Base-by-base conservation (phyloP, 2,113 vertebrate genomes). In the Eulemur rufifrons region DNA sequence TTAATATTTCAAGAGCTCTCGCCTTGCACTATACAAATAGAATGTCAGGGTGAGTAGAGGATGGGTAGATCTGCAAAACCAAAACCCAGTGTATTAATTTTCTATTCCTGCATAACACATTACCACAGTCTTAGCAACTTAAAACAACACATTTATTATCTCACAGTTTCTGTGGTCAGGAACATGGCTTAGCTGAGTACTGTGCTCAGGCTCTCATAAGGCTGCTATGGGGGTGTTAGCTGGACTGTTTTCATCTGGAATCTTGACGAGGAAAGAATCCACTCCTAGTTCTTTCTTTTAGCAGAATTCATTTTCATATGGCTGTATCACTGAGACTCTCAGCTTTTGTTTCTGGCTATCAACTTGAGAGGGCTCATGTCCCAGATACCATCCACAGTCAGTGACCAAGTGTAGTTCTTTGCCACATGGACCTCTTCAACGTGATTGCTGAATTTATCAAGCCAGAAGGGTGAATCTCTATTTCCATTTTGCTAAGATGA, bases 361-460 rank as follows among this genome's bases (percentile, higher is more conserved):
- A 37, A 13, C 5, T 6, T 17, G 6, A 82, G 66, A 2, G 1
- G 0, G 10, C 5, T 7, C 15, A 9, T 71, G 32, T 45, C 12
- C 29, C 23, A 5, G 32, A 69, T n/a, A 32, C 12, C 20, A 73
- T 9, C 17, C 21, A 34, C 27, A 45, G 14, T 13, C 54, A 54
- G 11, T 34, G 25, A 39, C 23, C 3, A 54, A 11, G 34, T 15
- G 4, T 17, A 25, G 15, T 17, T 77, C 25, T 52, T 77, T 84
- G 11, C 5, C 14, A 39, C 9, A 14, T 59, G 20, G 27, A 10
- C 34, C 47, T 37, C 39, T 18, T 68, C 37, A 25, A 68, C 5
- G 0, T 73, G 34, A 29, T 86, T 45, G 9, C 10, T 11, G 12
- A 54, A 14, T 56, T 89, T 10, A 27, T 64, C 6, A 56, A 45